Evolutionary conservation across 2,888 invertebrate genomes (phyloP).

Genomic region (Mythimna vitellina): DNA sequence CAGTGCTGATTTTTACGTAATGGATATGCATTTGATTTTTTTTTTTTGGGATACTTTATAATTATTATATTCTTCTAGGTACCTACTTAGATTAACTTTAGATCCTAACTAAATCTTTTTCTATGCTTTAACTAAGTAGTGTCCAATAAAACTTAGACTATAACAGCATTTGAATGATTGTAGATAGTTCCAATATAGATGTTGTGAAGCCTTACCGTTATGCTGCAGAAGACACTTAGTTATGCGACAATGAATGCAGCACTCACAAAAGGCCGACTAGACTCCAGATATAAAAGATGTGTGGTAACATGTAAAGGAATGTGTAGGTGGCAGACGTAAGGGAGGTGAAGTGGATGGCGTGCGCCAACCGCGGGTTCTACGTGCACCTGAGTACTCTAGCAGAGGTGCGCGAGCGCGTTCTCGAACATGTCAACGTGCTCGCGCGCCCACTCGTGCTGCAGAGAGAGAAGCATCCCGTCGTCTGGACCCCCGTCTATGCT

Average conservation of each 20-base stretch:
- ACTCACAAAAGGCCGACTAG: slow-evolving; percentile 51
- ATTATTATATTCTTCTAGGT: slow-evolving; percentile 7
- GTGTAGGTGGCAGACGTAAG: slow-evolving; percentile 95
- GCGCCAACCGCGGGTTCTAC: slow-evolving; percentile 98
- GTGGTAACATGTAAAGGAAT: slow-evolving; percentile 65
- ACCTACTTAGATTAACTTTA: slow-evolving; percentile 15
- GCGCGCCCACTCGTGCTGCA: slow-evolving; percentile 98
- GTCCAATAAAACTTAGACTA: slow-evolving; percentile 3
- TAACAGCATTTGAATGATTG: slow-evolving; percentile 26
- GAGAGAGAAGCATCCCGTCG: slow-evolving; percentile 95
- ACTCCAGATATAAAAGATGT: slow-evolving; percentile 16
- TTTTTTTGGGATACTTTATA: background rate
- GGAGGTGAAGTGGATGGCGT: slow-evolving; percentile 99
- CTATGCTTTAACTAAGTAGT: background rate
- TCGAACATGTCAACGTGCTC: slow-evolving; percentile 99
- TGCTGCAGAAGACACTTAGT: slow-evolving; percentile 57
- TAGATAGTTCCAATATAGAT: slow-evolving; percentile 44
- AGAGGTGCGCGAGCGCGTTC: slow-evolving; percentile 98
- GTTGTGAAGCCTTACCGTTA: slow-evolving; percentile 43
- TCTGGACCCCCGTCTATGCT: slow-evolving; percentile 99
- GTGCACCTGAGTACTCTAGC: slow-evolving; percentile 99
- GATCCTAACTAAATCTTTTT: background rate
- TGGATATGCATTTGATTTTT: slow-evolving; percentile 10
- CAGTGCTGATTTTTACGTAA: slow-evolving; percentile 1
- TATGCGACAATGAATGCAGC: slow-evolving; percentile 57